These are phyloP conservation scores for Trachymyrmex cornetzi DNA, from an alignment of 1,140 invertebrate genomes.

Conservation along the genomic window DNA sequence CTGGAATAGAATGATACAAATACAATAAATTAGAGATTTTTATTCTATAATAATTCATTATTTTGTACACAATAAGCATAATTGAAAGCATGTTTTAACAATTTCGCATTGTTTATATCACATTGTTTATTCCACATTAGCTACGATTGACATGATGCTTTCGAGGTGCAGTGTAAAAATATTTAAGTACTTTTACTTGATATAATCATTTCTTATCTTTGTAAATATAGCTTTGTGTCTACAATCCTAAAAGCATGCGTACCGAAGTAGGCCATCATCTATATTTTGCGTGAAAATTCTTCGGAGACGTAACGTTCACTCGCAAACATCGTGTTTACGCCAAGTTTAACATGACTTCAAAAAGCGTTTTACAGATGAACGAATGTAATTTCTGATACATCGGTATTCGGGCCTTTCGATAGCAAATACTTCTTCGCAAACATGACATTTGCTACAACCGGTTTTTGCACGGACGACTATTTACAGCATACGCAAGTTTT, in stretches of 20 bases:
- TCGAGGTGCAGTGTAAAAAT: too few species aligned
- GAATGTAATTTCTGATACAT: slow-evolving; percentile 45
- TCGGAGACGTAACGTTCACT: background rate
- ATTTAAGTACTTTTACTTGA: slow-evolving; percentile 1
- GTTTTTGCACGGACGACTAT: slow-evolving; percentile 44
- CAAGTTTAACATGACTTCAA: slow-evolving; percentile 31
- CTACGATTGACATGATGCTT: background rate
- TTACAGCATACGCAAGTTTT: slow-evolving; percentile 41
- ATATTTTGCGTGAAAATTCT: slow-evolving; percentile 29
- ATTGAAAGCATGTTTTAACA: background rate
- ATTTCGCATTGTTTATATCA: background rate
- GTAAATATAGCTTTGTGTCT: slow-evolving; percentile 6
- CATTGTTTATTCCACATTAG: background rate
- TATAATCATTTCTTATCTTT: slow-evolving; percentile 43
- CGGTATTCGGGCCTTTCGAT: slow-evolving; percentile 46
- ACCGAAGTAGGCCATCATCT: slow-evolving; percentile 43
- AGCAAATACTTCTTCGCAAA: slow-evolving; percentile 49
- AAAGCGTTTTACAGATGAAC: slow-evolving; percentile 33
- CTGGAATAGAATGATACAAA: slow-evolving; percentile 86
- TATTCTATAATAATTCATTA: background rate
- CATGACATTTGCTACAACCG: slow-evolving; percentile 63
- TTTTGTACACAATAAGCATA: background rate
- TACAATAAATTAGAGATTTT: slow-evolving; percentile 35
- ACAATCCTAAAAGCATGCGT: slow-evolving; percentile 32
- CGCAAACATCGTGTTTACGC: slow-evolving; percentile 31